phyloP scores from a whole-genome alignment of 2,797 vertebrate species.

The Mus spretus region DNA sequence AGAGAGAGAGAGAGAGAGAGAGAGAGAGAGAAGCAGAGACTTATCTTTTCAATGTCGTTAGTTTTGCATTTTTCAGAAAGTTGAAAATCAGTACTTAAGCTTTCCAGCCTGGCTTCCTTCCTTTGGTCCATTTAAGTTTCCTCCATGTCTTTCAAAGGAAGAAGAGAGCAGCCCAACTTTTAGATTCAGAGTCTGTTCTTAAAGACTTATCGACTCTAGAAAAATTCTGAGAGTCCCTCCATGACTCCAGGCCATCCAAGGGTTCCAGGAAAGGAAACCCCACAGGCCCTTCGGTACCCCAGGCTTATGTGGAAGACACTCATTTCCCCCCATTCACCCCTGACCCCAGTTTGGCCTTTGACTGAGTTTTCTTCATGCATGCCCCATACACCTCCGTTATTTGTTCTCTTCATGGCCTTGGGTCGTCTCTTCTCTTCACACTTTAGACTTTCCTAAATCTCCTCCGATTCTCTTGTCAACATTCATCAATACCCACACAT shows the following conservation, averaged over 20 bases:
- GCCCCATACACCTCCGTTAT: background rate
- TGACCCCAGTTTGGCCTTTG: background rate
- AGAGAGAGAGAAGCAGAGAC: background rate
- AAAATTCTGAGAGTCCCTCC: background rate
- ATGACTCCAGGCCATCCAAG: background rate
- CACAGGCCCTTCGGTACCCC: too few species aligned
- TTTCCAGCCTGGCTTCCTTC: background rate
- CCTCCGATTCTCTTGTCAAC: background rate
- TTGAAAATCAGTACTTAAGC: background rate
- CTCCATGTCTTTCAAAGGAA: background rate
- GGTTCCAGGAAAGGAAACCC: background rate
- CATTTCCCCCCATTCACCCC: background rate
- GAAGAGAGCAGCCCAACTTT: background rate
- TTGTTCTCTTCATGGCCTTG: fast-evolving
- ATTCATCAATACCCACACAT: background rate
- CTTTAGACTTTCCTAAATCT: background rate
- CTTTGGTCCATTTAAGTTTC: background rate
- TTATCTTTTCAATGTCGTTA: background rate
- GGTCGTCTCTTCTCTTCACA: background rate
- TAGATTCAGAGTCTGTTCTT: background rate
- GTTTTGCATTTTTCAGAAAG: background rate
- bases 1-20: too few species aligned
- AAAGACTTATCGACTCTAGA: background rate
- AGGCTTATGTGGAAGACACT: background rate
- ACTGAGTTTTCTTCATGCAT: background rate